These are phyloP conservation scores for Erynnis tages DNA, from an alignment of 2,888 invertebrate genomes.

Conservation along the genomic window DNA sequence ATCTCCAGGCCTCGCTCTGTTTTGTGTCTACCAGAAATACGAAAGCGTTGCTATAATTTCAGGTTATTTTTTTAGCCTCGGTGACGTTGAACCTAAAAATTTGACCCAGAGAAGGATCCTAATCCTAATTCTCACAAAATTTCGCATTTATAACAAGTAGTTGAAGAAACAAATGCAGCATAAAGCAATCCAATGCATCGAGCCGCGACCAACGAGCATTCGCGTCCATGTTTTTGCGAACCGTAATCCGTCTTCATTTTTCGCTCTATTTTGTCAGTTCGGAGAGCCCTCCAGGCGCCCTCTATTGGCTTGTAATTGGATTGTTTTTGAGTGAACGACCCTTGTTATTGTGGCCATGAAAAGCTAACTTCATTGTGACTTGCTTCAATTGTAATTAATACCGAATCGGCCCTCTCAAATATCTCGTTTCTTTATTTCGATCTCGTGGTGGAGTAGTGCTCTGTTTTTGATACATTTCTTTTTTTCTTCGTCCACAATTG, in stretches of 20 bases:
- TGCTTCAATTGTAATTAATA: conserved; percentile 25
- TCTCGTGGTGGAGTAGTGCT: conserved; percentile 4
- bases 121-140: no score
- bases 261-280: conserved; percentile 45
- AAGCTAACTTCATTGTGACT: conserved; percentile 26
- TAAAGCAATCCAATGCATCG: not conserved
- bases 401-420: conserved; percentile 19
- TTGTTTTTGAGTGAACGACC: conserved; percentile 44
- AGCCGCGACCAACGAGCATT: not conserved
- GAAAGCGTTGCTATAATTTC: no score
- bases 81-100: no score
- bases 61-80: no score
- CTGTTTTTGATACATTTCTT: conserved; percentile 10
- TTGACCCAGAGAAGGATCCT: no score
- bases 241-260: conserved; percentile 56
- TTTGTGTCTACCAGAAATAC: no score
- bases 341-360: conserved; percentile 25
- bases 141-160: no score
- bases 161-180: not conserved
- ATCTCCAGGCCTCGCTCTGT: no score
- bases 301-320: conserved; percentile 52
- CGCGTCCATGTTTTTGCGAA: conserved; percentile 40
- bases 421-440: conserved; percentile 22
- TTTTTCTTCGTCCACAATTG: conserved; percentile 12
- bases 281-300: conserved; percentile 36